A percentile compares a stretch with the other conserved stretches of the same genome.
These are phyloP conservation scores for Nematostella vectensis DNA, from an alignment of 92 coral and sea anemone genomes.

Conservation along the genomic window DNA sequence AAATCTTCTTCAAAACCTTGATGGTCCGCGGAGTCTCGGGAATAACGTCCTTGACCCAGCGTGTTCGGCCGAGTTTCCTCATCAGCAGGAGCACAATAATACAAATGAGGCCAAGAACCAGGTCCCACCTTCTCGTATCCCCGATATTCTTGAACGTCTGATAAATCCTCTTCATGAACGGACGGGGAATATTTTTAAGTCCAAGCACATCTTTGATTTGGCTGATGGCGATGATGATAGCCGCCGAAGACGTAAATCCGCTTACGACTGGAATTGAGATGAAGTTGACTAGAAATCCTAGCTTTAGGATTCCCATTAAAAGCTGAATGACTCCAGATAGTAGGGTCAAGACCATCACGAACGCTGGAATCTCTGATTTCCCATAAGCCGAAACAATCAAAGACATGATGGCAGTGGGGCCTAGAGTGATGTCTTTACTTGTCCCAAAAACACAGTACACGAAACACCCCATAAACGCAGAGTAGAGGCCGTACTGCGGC, in stretches of 20 bases:
- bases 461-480: conserved; percentile 95
- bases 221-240: conserved; percentile 85
- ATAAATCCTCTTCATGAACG: conserved; percentile 58
- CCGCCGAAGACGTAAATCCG: conserved; percentile 95
- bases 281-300: conserved; percentile 88
- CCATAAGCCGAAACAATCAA: conserved; percentile 93
- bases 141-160: conserved; percentile 73
- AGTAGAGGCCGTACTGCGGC: conserved; percentile 86
- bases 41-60: conserved; percentile 53
- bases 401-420: conserved; percentile 96
- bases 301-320: conserved; percentile 80
- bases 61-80: conserved; percentile 68
- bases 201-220: conserved; percentile 88
- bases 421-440: conserved; percentile 89
- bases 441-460: conserved; percentile 89
- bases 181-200: conserved; percentile 63
- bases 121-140: conserved; percentile 75
- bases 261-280: conserved; percentile 85
- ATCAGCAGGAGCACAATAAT: conserved; percentile 39
- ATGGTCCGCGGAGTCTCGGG: conserved; percentile 41
- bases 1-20: conserved; percentile 54
- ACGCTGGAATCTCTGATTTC: conserved; percentile 65
- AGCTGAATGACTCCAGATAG: conserved; percentile 73
- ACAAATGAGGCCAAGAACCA: conserved; percentile 72
- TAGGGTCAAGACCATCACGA: conserved; percentile 62